Evolutionary conservation across 2,888 invertebrate species (phyloP), one percentile per base, ranked within the genome.

Genomic region (Athrips mouffetella): DNA sequence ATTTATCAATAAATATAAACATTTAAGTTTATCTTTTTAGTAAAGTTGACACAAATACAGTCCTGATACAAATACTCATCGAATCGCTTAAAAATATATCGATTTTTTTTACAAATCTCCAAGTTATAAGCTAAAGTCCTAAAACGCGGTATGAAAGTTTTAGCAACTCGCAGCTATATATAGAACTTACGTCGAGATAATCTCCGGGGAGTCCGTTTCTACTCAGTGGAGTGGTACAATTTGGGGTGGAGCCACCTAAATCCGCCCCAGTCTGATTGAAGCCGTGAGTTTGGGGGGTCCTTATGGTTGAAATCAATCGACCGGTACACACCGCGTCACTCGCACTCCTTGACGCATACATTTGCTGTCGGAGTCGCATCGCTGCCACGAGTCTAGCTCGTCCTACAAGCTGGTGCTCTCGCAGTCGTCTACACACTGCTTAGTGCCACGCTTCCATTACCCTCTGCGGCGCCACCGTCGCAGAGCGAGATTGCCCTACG

Each of bases 131-230:
- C 50, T 56, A 60, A 45, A 63, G 57, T 42, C 51, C 63, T 71
- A 47, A 51, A 65, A 63, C 76, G 56, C 74, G 67, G 48, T 60
- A 63, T 53, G n/a, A 47, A 55, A 53, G 30, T 68, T 65, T 67
- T 53, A 27, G 0, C 5, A 1, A 8, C 6, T n/a, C 3, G 29
- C 50, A 23, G 53, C 33, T 49, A 48, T 57, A 54, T 56, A n/a
- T n/a, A 53, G n/a, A 2, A 13, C 16, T 3, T 18, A 37, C 0
- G 0, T 0, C 2, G 2, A 0, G 31, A 11, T 8, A 4, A 2
- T 2, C 13, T 10, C 13, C 18, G 30, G 65, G 67, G 74, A 73
- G 79, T 80, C 78, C 78, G 64, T 74, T 78, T 75, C 80, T 78
- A 79, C 77, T 56, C 75, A 76, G 80, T 65, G 13, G 59, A 55